Evolutionary conservation across 1,140 invertebrate species (phyloP), one percentile per base, ranked within the genome.

Genomic region (Odontomachus brunneus): DNA sequence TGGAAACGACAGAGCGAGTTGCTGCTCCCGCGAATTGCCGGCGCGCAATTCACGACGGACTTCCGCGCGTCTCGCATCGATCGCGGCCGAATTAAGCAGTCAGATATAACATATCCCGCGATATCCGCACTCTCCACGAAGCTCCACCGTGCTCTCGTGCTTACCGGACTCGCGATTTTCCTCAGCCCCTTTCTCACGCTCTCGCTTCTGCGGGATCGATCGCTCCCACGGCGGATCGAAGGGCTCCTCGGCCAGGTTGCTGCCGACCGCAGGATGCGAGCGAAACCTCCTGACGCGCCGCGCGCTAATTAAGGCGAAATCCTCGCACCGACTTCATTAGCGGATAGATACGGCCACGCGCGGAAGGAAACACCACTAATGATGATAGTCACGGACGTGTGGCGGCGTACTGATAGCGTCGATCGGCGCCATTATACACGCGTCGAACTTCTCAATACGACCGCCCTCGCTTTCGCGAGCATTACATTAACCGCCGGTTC

Each of bases 261-360:
- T 71, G 19, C 22, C n/a, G 53, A 59, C 33, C 38, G 51, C 51
- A 80, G 69, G 65, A 80, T 76, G 72, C 33, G 81, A 81, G 84
- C 69, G 44, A 65, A 84, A 71, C 66, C 73, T 51, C 17, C 4
- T 57, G 38, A 19, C 72, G 62, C 9, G 62, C 9, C 29, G 49
- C 62, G 53, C 44, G 76, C 75, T 88, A 89, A 89, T 89, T 89
- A 88, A 88, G 74, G 72, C 49, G 53, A 72, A 80, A 49, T 65
- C 14, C 55, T 72, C 73, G 73, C 33, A 78, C 86, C 75, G 76
- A 82, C 72, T 73, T 88, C 88, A 88, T 88, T 88, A 89, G 74
- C 48, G 33, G n/a, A 62, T 73, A 72, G 49, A 71, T 62, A 59
- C 14, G 44, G 51, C 22, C 12, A n/a, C n/a, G 63, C 29, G 24